These are phyloP conservation scores for Adelognathus sp. DNA, from an alignment of 2,888 invertebrate species.

Conservation along the genomic window DNA sequence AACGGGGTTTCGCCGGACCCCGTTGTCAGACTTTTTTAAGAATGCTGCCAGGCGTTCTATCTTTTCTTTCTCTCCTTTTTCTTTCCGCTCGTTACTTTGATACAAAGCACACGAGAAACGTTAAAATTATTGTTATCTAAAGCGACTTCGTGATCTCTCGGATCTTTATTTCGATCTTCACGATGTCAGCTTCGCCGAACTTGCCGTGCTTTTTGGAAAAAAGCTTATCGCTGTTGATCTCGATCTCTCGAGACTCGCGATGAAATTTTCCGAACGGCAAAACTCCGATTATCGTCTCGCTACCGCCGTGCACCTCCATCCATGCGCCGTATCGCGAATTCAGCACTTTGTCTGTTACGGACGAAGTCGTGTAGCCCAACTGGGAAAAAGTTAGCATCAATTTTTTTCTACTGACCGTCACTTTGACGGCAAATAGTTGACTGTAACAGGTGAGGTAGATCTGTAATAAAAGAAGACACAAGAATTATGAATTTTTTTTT, in stretches of 20 bases:
- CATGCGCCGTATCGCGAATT: constrained; percentile 48
- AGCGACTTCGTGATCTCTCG: constrained; percentile 15
- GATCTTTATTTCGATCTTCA: constrained; percentile 60
- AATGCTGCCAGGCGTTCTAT: constrained; percentile 49
- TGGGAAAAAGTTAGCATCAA: constrained; percentile 60
- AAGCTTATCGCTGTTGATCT: constrained; percentile 39
- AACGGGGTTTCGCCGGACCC: constrained; percentile 44
- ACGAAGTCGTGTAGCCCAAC: constrained; percentile 55
- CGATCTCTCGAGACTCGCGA: constrained; percentile 50
- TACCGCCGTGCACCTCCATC: constrained; percentile 33
- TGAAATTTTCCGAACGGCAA: constrained; percentile 57
- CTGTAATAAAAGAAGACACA: constrained; percentile 44
- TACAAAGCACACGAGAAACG: not conserved
- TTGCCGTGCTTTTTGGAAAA: not conserved
- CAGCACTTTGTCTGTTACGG: not conserved
- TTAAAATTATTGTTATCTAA: not conserved
- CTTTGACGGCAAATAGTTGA: constrained; percentile 64
- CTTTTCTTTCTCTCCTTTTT: not conserved
- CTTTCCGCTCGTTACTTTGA: constrained; percentile 12
- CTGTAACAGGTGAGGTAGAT: constrained; percentile 65
- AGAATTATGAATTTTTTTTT: not conserved
- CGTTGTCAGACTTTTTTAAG: constrained; percentile 24
- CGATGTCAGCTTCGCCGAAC: constrained; percentile 31
- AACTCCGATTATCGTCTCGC: constrained; percentile 28
- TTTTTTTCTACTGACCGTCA: constrained; percentile 53